phyloP scores from a whole-genome alignment of 1,140 invertebrate species.

The Drosophila bocki region DNA sequence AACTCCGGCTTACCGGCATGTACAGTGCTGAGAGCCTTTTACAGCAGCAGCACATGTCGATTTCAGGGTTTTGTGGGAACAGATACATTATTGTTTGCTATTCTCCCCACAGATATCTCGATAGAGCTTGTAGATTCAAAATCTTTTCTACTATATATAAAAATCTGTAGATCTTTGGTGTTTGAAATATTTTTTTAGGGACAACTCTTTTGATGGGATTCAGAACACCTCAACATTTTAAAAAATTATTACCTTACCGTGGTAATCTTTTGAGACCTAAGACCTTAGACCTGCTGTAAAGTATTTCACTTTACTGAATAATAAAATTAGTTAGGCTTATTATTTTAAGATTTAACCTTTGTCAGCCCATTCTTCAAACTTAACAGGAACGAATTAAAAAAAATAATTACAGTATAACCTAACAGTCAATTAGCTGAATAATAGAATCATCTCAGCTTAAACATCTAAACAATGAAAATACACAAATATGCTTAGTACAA shows the following conservation, averaged over 20 bases:
- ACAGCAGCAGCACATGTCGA: background rate
- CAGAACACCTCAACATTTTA: background rate
- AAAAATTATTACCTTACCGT: background rate
- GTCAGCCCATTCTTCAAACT: background rate
- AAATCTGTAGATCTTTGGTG: too few species aligned
- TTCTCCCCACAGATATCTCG: too few species aligned
- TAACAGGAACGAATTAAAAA: background rate
- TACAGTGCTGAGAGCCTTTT: background rate
- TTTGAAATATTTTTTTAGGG: too few species aligned
- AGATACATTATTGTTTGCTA: background rate
- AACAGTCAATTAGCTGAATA: background rate
- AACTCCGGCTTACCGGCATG: conserved; percentile 21
- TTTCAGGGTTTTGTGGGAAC: background rate
- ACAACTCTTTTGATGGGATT: background rate
- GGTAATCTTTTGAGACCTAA: background rate
- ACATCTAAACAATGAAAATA: too few species aligned
- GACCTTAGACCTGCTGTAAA: background rate
- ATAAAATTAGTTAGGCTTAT: background rate
- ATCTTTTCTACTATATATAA: background rate
- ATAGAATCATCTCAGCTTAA: too few species aligned
- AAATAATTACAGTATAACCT: background rate
- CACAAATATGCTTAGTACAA: too few species aligned
- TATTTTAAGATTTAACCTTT: background rate
- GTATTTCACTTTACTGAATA: background rate
- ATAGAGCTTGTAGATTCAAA: background rate